Conservation (phyloP, 2,113 vertebrate genomes). For the Cavia aperea region DNA sequence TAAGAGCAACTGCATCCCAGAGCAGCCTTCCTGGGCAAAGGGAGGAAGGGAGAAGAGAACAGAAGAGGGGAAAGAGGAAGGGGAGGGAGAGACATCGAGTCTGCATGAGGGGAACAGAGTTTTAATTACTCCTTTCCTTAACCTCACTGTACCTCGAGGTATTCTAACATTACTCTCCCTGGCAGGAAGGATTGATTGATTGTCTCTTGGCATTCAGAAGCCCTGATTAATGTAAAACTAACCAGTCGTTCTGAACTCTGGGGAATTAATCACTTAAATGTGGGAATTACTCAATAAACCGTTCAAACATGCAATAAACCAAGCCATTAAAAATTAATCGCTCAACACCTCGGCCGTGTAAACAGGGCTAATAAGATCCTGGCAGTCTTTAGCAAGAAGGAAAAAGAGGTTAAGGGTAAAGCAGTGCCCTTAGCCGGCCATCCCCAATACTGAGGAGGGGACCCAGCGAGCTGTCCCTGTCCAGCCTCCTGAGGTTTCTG, state of each 20-base stretch:
- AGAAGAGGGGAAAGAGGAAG: neutral
- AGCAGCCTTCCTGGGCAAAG: neutral
- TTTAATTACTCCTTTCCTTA: slow-evolving; percentile 73
- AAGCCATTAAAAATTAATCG: slow-evolving; percentile 78
- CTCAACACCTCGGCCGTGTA: slow-evolving; percentile 68
- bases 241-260: slow-evolving; percentile 68
- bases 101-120: neutral
- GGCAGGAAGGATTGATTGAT: slow-evolving; percentile 70
- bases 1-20: neutral
- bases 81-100: neutral
- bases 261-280: slow-evolving; percentile 77
- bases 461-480: neutral
- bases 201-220: slow-evolving; percentile 63
- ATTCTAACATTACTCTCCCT: slow-evolving; percentile 58
- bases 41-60: rapidly evolving
- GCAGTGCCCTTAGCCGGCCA: neutral
- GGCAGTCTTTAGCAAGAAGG: slow-evolving; percentile 25
- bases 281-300: slow-evolving; percentile 77
- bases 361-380: slow-evolving; percentile 74
- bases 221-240: slow-evolving; percentile 73
- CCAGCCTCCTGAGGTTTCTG: neutral
- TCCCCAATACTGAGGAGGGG: neutral
- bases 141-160: slow-evolving; percentile 67
- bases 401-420: neutral
- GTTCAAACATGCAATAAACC: slow-evolving; percentile 75